These are phyloP conservation scores for Nothocercus julius DNA, from an alignment of 2,113 vertebrate species.

Conservation along the genomic window DNA sequence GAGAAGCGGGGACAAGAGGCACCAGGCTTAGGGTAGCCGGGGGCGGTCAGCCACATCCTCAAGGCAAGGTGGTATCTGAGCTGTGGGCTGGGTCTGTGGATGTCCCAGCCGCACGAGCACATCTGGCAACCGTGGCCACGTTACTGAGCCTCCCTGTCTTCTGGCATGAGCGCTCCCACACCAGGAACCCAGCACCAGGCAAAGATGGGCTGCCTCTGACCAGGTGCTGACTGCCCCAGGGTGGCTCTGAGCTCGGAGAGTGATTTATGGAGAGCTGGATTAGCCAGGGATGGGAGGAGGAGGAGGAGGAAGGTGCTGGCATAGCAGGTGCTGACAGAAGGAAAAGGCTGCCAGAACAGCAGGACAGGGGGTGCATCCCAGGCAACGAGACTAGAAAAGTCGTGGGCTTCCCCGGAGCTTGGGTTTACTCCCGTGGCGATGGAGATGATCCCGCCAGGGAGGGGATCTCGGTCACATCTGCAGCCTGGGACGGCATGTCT, in stretches of 20 bases:
- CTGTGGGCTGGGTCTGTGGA: neutral
- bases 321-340: neutral
- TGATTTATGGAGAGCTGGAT: constrained; percentile 1
- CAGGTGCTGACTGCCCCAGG: neutral
- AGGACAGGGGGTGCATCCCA: neutral
- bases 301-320: neutral
- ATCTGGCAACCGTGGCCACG: neutral
- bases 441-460: neutral
- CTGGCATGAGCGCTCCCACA: neutral
- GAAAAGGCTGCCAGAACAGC: neutral
- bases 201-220: too few relatives aligned
- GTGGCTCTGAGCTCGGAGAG: rapidly evolving
- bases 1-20: rapidly evolving
- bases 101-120: neutral
- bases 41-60: neutral
- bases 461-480: neutral
- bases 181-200: neutral
- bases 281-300: neutral
- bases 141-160: neutral
- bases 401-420: neutral
- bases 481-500: too few relatives aligned
- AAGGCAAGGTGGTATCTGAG: neutral
- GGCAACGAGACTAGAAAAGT: neutral
- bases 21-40: too few relatives aligned
- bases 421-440: neutral